Base-by-base conservation (phyloP, 2,797 vertebrate genomes). In the Bovichtus diacanthus region DNA sequence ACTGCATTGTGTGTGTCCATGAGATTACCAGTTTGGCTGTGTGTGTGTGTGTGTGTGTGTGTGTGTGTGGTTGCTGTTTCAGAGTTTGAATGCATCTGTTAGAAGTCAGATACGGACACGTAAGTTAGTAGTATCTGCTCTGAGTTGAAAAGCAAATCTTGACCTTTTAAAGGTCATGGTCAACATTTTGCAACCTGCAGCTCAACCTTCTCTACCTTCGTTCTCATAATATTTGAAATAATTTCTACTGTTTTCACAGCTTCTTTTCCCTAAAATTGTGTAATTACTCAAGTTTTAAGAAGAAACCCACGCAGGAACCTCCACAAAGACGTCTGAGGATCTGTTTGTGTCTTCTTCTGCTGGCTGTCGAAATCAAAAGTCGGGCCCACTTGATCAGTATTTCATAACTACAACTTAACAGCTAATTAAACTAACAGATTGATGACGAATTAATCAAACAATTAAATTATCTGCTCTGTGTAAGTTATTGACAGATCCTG, bases 401-500 rank as follows among this genome's bases (percentile, higher is more conserved):
- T 44, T 69, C 60, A 23, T 19, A 74, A 51, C 67, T 74, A 68
- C 60, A 55, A 19, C 31, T 54, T 34, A 74, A 54, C 75, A 65
- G 55, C 46, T 77, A 55, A 58, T 76, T 25, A 53, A 80, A 76
- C 67, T 39, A 70, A 70, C 23, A 65, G 58, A 46, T 75, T 34
- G 50, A 78, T 64, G 67, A 71, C 38, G 49, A 82, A 55, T 39
- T 47, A 70, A 63, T 68, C 43, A 53, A 75, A 65, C 66, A 49
- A 50, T 65, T 8, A 36, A 54, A 78, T 19, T 18, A 70, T 73
- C 44, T 76, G 78, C 65, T 70, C 36, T 62, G 71, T 13, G 63
- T 56, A 63, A 50, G 76, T 82, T 69, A 63, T 58, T 38, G 82
- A 91, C 92, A 93, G 91, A 91, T 90, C 92, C 91, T 84, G 90